Conservation (phyloP, 2,888 invertebrate genomes). For the Empis stercorea region DNA sequence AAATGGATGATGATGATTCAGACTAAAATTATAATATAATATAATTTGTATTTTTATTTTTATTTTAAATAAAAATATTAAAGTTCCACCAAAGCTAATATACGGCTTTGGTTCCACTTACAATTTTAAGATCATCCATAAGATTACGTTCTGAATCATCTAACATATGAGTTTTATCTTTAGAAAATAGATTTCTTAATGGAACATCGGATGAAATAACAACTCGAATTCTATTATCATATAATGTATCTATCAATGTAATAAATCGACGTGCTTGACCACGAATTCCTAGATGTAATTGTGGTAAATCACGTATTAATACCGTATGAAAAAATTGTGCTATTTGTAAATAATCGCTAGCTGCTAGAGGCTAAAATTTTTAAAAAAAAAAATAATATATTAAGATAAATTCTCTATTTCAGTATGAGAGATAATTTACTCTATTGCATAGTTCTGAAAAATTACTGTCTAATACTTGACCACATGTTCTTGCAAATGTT, state of each 20-base stretch:
- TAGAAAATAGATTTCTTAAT: constrained; percentile 59
- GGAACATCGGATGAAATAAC: constrained; percentile 74
- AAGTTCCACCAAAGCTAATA: not conserved
- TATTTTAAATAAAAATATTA: not conserved
- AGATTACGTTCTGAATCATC: constrained; percentile 71
- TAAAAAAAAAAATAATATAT: constrained; percentile 15
- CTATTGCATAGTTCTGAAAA: constrained; percentile 86
- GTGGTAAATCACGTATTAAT: constrained; percentile 79
- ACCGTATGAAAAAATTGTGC: constrained; percentile 92
- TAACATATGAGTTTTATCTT: constrained; percentile 38
- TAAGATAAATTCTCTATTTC: no score
- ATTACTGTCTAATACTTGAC: constrained; percentile 74
- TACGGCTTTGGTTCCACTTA: constrained; percentile 51
- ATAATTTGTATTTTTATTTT: not conserved
- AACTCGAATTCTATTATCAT: constrained; percentile 80
- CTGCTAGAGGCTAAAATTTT: constrained; percentile 64
- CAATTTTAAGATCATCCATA: constrained; percentile 91
- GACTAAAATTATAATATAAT: constrained; percentile 40
- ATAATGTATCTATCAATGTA: constrained; percentile 90
- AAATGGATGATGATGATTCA: constrained; percentile 72
- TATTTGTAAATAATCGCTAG: constrained; percentile 87
- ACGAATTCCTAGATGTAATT: constrained; percentile 61
- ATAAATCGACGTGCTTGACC: constrained; percentile 92
- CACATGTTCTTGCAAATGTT: constrained; percentile 78
- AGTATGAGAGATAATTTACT: no score